Evolutionary conservation across 2,113 vertebrate genomes (phyloP).

Genomic region (Nothobranchius furzeri): DNA sequence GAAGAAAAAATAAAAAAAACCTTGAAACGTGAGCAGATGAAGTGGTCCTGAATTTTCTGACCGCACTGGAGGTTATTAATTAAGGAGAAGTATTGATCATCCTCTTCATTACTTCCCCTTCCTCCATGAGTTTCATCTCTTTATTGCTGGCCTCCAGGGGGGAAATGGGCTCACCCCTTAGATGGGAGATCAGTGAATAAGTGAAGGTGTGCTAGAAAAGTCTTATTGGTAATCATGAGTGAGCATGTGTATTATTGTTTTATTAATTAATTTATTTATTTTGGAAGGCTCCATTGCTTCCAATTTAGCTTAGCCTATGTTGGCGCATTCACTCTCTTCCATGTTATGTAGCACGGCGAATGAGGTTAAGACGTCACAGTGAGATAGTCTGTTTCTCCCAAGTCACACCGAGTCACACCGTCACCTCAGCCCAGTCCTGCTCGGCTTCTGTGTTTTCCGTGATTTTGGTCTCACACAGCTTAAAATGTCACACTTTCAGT

Average conservation of each 20-base stretch:
- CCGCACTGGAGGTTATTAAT: constrained; percentile 69
- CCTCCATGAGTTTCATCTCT: constrained; percentile 56
- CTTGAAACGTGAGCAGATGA: constrained; percentile 44
- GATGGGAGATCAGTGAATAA: constrained; percentile 57
- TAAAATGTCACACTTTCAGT: constrained; percentile 50
- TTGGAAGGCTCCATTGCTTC: constrained; percentile 46
- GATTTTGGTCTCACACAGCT: constrained; percentile 50
- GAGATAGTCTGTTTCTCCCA: constrained; percentile 65
- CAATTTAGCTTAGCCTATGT: constrained; percentile 57
- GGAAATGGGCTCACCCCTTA: constrained; percentile 44
- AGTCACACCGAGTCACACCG: constrained; percentile 33
- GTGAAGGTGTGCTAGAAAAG: constrained; percentile 12
- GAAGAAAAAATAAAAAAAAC: background rate
- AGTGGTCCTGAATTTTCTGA: constrained; percentile 47
- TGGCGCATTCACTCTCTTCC: constrained; percentile 30
- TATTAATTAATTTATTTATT: constrained; percentile 27
- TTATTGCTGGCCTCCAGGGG: constrained; percentile 53
- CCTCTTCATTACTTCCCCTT: constrained; percentile 62
- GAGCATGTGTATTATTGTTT: constrained; percentile 29
- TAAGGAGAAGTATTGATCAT: constrained; percentile 68
- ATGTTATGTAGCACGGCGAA: constrained; percentile 60
- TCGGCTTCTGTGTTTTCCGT: constrained; percentile 35
- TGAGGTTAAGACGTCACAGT: constrained; percentile 48
- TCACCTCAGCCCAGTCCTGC: constrained; percentile 5
- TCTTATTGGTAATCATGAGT: constrained; percentile 24